Percentiles rank a stretch among this genome's conserved stretches.
phyloP scores from a whole-genome alignment of 2,888 invertebrate species.

The Pandemis heparana region DNA sequence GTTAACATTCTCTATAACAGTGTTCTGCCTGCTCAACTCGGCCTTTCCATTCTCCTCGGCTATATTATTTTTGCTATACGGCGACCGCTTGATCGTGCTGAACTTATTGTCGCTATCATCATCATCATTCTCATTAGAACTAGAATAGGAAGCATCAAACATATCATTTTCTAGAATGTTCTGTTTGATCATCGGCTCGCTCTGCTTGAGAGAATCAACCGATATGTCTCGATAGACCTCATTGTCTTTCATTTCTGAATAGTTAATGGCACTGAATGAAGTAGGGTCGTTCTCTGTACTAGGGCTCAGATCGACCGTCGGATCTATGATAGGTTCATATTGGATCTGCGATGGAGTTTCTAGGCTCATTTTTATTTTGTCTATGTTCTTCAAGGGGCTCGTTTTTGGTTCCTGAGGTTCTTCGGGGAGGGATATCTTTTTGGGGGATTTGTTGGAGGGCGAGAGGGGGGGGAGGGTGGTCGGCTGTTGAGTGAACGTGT shows the following conservation, averaged over 20 bases:
- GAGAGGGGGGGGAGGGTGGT: conserved; percentile 52
- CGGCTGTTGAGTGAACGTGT: conserved; percentile 77
- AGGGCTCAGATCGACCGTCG: conserved; percentile 73
- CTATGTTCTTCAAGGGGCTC: conserved; percentile 79
- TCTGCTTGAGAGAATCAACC: conserved; percentile 60
- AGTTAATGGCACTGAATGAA: conserved; percentile 75
- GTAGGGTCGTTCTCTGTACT: conserved; percentile 71
- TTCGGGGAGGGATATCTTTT: conserved; percentile 53
- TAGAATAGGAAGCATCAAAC: conserved; percentile 81
- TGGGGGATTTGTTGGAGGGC: conserved; percentile 29
- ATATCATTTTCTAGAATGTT: conserved; percentile 83
- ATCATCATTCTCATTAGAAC: conserved; percentile 84
- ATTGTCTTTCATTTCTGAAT: conserved; percentile 59
- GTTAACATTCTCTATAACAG: conserved; percentile 81
- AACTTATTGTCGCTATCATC: conserved; percentile 89
- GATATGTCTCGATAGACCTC: conserved; percentile 67
- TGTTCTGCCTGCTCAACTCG: conserved; percentile 78
- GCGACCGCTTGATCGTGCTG: conserved; percentile 90
- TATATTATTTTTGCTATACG: conserved; percentile 84
- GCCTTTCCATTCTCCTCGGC: conserved; percentile 62
- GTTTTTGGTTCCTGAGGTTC: conserved; percentile 64
- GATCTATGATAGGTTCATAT: conserved; percentile 80
- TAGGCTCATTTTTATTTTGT: conserved; percentile 80
- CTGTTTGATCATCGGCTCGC: conserved; percentile 82
- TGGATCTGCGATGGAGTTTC: conserved; percentile 82